Base-by-base conservation (phyloP, 92 coral and sea anemone genomes). In the Metridium senile region DNA sequence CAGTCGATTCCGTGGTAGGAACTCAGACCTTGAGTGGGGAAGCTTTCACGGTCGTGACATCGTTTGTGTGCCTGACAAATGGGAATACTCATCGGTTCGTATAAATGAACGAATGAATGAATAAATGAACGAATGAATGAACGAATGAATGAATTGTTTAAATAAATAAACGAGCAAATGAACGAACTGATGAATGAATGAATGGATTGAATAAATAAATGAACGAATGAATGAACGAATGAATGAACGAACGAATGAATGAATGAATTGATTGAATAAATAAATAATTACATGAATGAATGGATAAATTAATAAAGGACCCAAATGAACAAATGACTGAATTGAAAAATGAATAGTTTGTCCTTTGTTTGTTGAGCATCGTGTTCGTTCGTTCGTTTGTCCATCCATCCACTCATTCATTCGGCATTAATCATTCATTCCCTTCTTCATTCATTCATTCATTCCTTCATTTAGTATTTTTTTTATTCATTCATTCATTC, bases 11-110 rank as follows among this genome's bases (percentile, higher is more conserved):
- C 67, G 84, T 19, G 98, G 98, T 3, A 88, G 92, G 16, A 93
- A 93, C 83, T 78, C 98, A 27, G 81, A 71, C 53, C 74, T 85
- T 16, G 94, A 89, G 46, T 93, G 98, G 98, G 58, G 79, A 72
- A 76, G 84, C 58, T 66, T 93, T 34, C 85, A 85, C 54, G 83
- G 83, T 49, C 80, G 89, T 54, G 98, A 93, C 62, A 67, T 93
- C 23, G 80, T 93, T 4, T 93, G 95, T 31, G 89, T 87, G 74
- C 94, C 92, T n/a, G 98, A 93, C 74, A 93, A 93, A 66, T 93
- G 98, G 98, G 98, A 93, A 58, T 93, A 93, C 49, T 89, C 98
- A 6, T 81, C 92, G 92, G 98, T 93, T 23, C 65, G 98, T 29
- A 30, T 22, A 19, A 9, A 9, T 22, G 61, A 54, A 54, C 23